A percentile compares a stretch with the other conserved stretches of the same genome.
phyloP scores from a whole-genome alignment of 2,888 invertebrate species.

The Dynastes hyllus region DNA sequence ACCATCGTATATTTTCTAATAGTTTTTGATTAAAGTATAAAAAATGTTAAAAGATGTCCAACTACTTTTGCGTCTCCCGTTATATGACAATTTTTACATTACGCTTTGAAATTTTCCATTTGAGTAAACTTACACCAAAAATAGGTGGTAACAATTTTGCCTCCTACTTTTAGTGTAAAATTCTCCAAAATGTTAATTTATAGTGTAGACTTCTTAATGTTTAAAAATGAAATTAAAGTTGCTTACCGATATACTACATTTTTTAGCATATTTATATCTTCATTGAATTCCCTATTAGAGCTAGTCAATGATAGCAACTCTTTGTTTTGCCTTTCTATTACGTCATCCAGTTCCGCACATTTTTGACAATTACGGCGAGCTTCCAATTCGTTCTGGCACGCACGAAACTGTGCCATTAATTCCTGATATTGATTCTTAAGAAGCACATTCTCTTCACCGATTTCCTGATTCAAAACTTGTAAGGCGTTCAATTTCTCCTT shows the following conservation, averaged over 20 bases:
- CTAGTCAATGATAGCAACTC: conserved; percentile 73
- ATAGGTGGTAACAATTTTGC: no score
- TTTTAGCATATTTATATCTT: conserved; percentile 84
- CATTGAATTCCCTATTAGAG: conserved; percentile 75
- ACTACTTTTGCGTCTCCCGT: no score
- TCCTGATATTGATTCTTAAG: conserved; percentile 73
- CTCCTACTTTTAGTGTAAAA: no score
- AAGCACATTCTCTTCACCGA: conserved; percentile 77
- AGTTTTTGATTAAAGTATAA: no score
- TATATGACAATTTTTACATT: no score
- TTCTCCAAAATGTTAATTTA: no score
- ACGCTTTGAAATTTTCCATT: no score
- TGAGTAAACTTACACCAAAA: no score
- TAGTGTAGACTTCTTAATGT: no score
- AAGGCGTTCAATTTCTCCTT: conserved; percentile 77
- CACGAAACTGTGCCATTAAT: conserved; percentile 73
- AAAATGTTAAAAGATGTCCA: no score
- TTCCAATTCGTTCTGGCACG: conserved; percentile 72
- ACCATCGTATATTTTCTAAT: no score
- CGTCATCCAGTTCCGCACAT: conserved; percentile 71
- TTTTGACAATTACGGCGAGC: conserved; percentile 70
- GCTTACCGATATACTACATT: conserved; percentile 77
- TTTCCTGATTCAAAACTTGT: conserved; percentile 76
- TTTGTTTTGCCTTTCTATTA: conserved; percentile 72
- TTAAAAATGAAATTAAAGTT: background rate